Evolutionary conservation across 2,113 vertebrate species (phyloP).

Genomic region (Cyanoramphus novaezelandiae): DNA sequence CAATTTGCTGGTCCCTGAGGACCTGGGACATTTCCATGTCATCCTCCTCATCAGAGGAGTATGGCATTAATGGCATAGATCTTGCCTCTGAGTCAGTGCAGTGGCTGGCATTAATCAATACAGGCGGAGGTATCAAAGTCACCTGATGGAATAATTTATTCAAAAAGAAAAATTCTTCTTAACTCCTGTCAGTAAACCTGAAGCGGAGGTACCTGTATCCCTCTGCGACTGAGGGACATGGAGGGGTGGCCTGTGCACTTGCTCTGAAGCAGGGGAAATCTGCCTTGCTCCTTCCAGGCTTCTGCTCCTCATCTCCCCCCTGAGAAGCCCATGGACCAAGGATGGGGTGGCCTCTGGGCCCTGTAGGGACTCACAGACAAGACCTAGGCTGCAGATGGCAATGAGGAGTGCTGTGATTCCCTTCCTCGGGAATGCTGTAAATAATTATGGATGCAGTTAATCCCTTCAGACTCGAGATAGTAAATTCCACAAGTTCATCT

Average conservation of each 20-base stretch:
- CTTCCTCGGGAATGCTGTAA: background rate
- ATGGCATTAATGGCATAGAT: background rate
- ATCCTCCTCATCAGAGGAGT: background rate
- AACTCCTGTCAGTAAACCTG: background rate
- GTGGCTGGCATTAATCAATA: background rate
- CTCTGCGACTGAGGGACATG: background rate
- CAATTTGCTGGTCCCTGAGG: constrained; percentile 33
- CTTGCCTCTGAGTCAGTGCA: background rate
- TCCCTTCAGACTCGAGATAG: background rate
- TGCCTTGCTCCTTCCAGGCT: background rate
- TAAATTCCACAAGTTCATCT: background rate
- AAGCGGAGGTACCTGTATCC: background rate
- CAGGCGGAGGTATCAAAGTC: background rate
- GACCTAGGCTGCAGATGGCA: background rate
- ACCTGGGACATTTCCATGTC: constrained; percentile 35
- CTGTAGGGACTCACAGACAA: background rate
- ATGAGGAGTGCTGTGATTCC: background rate
- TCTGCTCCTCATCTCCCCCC: rapidly evolving
- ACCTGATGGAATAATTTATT: background rate
- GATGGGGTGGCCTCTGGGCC: background rate
- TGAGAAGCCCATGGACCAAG: background rate
- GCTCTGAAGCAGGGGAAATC: background rate
- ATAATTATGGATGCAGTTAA: background rate
- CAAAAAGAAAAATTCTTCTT: background rate
- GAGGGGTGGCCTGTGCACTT: rapidly evolving